Evolutionary conservation across 2,113 vertebrate species (phyloP), one percentile per base, ranked within the genome.

Genomic region (Crocuta crocuta): DNA sequence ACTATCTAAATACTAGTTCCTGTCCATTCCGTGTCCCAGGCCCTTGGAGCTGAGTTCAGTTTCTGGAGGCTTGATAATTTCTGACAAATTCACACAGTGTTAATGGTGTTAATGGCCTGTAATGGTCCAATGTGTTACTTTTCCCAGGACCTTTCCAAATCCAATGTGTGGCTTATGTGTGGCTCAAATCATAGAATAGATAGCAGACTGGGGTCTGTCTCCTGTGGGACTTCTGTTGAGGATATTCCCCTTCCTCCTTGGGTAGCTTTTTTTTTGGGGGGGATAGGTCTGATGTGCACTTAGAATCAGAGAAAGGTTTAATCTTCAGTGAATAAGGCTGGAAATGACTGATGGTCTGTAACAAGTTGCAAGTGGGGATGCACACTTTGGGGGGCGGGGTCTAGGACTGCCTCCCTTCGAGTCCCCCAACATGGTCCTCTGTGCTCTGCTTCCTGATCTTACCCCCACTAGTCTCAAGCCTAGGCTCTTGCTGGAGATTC

Each of bases 81-180:
- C 83, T 95, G 87, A 97, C 88, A 95, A 83, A 84, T 97, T 97
- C 96, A 95, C 89, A 95, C 86, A 78, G 68, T 97, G 84, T 95
- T 97, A 94, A 97, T 93, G 55, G 89, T 94, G 92, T 96, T 98
- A 98, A 96, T 97, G 89, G 73, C 92, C 55, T 91, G 13, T 97
- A 96, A 96, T 97, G 82, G 93, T 91, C 73, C 82, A 89, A 71
- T 92, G 95, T 97, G 94, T 96, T 94, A 95, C 73, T 94, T 98
- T 98, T 96, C 91, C 90, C 79, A 91, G 80, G 80, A 58, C 61
- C 84, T 97, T 96, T 97, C 83, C 96, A 95, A 97, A 95, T 71
- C 86, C 82, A 89, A 76, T 2, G 0, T 83, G 55, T 83, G 35
- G 66, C n/a, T 85, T 96, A 91, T 23, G 58, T 61, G 21, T 61